These are phyloP conservation scores for Tillus elongatus DNA, from an alignment of 2,888 invertebrate genomes.

Conservation along the genomic window DNA sequence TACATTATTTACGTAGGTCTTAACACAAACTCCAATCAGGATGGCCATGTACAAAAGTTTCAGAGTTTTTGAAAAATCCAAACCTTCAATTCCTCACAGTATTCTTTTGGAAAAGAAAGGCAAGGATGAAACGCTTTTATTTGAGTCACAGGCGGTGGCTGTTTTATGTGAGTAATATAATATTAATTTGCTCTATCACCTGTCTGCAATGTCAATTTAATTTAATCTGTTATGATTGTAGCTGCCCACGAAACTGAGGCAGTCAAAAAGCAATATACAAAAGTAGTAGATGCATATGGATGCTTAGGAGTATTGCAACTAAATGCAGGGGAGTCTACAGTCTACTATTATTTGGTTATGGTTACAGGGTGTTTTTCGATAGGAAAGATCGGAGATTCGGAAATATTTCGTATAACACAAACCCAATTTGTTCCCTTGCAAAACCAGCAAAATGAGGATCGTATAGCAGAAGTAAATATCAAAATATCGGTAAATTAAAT, in stretches of 20 bases:
- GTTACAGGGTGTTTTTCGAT: slow-evolving; percentile 95
- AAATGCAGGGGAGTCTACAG: slow-evolving; percentile 73
- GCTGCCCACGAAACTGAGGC: slow-evolving; percentile 82
- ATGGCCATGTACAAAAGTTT: slow-evolving; percentile 96
- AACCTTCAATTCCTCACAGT: slow-evolving; percentile 80
- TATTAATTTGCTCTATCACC: neutral
- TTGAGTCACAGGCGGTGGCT: slow-evolving; percentile 89
- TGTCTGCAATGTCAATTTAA: too few species aligned
- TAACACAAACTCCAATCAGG: too few species aligned
- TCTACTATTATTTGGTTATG: slow-evolving; percentile 82
- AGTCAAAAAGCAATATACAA: slow-evolving; percentile 79
- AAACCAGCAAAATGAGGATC: slow-evolving; percentile 56
- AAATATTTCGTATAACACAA: slow-evolving; percentile 90
- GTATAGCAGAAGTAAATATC: slow-evolving; percentile 47
- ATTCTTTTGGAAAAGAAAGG: slow-evolving; percentile 82
- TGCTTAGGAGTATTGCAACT: slow-evolving; percentile 89
- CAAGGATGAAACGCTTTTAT: slow-evolving; percentile 76
- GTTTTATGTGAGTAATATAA: slow-evolving; percentile 55
- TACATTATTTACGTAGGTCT: too few species aligned
- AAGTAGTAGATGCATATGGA: slow-evolving; percentile 90
- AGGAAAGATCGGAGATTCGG: slow-evolving; percentile 89
- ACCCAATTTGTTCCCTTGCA: slow-evolving; percentile 84
- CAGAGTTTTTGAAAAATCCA: slow-evolving; percentile 80
- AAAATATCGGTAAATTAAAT: neutral
- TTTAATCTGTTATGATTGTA: slow-evolving; percentile 32